These are phyloP conservation scores for Enteromius anoplus DNA, from an alignment of 2,797 vertebrate species.

Conservation along the genomic window DNA sequence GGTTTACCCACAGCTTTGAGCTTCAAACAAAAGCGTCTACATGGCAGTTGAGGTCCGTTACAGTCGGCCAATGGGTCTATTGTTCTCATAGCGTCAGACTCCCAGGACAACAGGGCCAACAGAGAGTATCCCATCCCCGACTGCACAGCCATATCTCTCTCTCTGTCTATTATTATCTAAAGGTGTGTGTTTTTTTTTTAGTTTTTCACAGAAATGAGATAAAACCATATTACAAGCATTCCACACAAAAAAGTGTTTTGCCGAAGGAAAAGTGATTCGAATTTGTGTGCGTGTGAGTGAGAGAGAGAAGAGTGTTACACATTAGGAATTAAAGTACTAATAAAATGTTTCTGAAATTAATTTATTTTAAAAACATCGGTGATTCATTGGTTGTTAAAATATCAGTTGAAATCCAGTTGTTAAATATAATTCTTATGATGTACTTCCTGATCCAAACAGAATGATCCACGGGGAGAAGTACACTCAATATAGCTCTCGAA, in stretches of 20 bases:
- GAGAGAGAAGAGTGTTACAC: too few species aligned
- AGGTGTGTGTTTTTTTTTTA: not conserved
- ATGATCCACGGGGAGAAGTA: not conserved
- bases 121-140: not conserved
- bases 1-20: constrained; percentile 67
- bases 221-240: not conserved
- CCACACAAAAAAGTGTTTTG: not conserved
- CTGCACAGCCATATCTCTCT: not conserved
- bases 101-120: constrained; percentile 3
- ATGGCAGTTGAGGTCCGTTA: constrained; percentile 32
- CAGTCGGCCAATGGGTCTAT: constrained; percentile 7
- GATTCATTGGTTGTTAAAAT: not conserved
- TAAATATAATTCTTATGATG: not conserved
- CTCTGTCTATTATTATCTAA: constrained; percentile 1
- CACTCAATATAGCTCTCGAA: not conserved
- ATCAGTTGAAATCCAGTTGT: not conserved
- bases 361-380: not conserved
- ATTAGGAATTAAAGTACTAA: not conserved
- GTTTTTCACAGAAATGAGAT: not conserved
- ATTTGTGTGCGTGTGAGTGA: not conserved
- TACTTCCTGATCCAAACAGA: not conserved
- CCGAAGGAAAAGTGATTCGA: not conserved
- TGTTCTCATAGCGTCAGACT: constrained; percentile 30
- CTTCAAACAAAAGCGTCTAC: constrained; percentile 43
- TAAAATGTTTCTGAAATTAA: not conserved